Evolutionary conservation across 2,888 invertebrate species (phyloP).

Genomic region (Uropetala carovei): DNA sequence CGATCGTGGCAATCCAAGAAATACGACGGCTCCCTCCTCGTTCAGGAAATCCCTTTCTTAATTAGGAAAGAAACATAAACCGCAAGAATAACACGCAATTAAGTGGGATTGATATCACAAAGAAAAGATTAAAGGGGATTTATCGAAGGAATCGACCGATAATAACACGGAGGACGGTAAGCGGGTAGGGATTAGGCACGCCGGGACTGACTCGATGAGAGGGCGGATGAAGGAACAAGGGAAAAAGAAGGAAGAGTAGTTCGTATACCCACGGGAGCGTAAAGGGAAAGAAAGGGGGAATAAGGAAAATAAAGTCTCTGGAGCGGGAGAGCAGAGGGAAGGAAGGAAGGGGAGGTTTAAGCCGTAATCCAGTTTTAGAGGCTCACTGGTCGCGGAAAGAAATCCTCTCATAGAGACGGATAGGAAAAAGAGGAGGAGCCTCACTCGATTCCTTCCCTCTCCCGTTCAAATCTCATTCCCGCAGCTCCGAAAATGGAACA

Average conservation of each 20-base stretch:
- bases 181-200: slow-evolving; percentile 9
- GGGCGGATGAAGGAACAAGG: background rate
- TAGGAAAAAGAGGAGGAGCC: background rate
- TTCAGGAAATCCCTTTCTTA: background rate
- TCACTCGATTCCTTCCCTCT: background rate
- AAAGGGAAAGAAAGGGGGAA: background rate
- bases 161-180: slow-evolving; percentile 21
- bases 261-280: background rate
- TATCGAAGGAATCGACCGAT: slow-evolving; percentile 26
- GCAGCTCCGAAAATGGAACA: background rate
- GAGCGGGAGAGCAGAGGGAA: no score
- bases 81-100: background rate
- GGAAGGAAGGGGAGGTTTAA: background rate
- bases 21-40: background rate
- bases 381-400: background rate
- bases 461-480: background rate
- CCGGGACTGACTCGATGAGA: background rate
- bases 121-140: background rate
- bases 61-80: background rate
- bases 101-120: background rate
- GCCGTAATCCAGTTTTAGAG: slow-evolving; percentile 14
- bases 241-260: background rate
- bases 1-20: background rate
- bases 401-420: no score
- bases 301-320: slow-evolving; percentile 1